A percentile compares a stretch with the other conserved stretches of the same genome.
phyloP scores from a whole-genome alignment of 1,140 invertebrate species.

The Pantala flavescens region DNA sequence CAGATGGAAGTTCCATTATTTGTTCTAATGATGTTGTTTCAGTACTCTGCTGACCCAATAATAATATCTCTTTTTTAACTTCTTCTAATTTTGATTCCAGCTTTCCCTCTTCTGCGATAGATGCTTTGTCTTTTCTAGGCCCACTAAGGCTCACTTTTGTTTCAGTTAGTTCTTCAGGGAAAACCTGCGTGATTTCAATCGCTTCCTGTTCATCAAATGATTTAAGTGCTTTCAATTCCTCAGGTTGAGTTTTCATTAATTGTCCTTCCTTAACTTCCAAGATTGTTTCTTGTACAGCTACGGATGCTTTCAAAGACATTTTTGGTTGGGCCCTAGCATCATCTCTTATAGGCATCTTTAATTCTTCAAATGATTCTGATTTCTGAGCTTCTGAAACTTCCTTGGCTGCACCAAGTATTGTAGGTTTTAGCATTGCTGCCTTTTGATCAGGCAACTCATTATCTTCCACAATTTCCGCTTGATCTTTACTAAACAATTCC shows the following conservation, averaged over 20 bases:
- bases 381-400: background rate
- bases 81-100: background rate
- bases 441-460: background rate
- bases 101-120: background rate
- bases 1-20: background rate
- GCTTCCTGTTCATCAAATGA: slow-evolving; percentile 25
- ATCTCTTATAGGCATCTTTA: background rate
- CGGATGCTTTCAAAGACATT: background rate
- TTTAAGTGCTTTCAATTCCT: slow-evolving; percentile 25
- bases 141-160: background rate
- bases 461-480: background rate
- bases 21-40: background rate
- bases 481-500: background rate
- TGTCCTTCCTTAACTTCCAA: slow-evolving; percentile 19
- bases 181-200: slow-evolving; percentile 20
- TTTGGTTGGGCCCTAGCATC: background rate
- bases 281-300: background rate
- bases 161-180: slow-evolving; percentile 19
- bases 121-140: background rate
- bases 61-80: background rate
- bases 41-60: background rate
- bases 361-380: background rate
- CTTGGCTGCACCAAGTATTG: background rate
- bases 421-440: background rate
- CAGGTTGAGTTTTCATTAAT: slow-evolving; percentile 22